Conservation (phyloP, 2,888 invertebrate genomes). For the Heliconius ismenius region DNA sequence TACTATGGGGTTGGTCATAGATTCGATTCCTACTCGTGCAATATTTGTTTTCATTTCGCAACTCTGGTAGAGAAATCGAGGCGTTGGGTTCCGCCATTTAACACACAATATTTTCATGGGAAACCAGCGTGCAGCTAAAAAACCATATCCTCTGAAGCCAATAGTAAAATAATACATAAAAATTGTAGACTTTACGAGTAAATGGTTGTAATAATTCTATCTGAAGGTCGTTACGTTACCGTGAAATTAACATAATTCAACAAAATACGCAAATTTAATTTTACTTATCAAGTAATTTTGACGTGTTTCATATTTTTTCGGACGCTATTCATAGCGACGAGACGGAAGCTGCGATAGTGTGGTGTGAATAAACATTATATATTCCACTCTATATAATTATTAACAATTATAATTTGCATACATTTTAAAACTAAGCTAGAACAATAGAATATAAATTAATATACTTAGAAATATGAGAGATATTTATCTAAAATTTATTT, state of each 20-base stretch:
- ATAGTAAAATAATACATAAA: not conserved
- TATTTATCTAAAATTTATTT: constrained; percentile 6
- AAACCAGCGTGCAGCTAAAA: no score
- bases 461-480: constrained; percentile 19
- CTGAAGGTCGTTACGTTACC: not conserved
- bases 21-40: not conserved
- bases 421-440: not conserved
- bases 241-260: not conserved
- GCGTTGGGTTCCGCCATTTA: not conserved
- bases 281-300: not conserved
- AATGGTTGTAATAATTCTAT: not conserved
- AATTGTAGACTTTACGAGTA: not conserved
- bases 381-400: constrained; percentile 20
- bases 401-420: constrained; percentile 15
- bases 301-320: not conserved
- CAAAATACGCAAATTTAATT: constrained; percentile 9
- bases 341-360: constrained; percentile 10
- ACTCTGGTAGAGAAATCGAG: not conserved
- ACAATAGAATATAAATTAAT: constrained; percentile 17
- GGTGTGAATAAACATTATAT: constrained; percentile 16
- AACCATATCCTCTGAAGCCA: not conserved
- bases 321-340: not conserved
- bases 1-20: not conserved
- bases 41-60: not conserved
- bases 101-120: not conserved